Evolutionary conservation across 2,888 invertebrate species (phyloP).

Genomic region (Tiliacea aurago): DNA sequence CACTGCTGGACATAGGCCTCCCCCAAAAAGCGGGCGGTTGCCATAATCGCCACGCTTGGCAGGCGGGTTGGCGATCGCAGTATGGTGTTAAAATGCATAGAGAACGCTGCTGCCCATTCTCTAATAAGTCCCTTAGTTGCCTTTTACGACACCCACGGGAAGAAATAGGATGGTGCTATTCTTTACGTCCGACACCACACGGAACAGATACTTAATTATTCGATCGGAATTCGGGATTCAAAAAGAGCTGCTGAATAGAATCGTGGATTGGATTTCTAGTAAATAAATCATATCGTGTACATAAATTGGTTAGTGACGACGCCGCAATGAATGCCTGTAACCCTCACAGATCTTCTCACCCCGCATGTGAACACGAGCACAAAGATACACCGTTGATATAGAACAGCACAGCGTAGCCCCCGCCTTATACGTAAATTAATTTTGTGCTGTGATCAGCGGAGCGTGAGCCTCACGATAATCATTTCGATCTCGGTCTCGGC

Average conservation of each 20-base stretch:
- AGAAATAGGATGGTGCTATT: no score
- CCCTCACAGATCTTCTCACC: slow-evolving; percentile 45
- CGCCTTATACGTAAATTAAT: slow-evolving; percentile 85
- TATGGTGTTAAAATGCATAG: no score
- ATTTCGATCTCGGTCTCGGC: slow-evolving; percentile 79
- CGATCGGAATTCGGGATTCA: background rate
- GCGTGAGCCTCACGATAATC: slow-evolving; percentile 84
- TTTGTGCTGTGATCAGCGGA: slow-evolving; percentile 84
- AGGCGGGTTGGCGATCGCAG: no score
- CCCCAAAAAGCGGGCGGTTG: no score
- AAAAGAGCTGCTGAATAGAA: background rate
- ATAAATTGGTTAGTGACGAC: slow-evolving; percentile 1
- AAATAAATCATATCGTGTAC: slow-evolving; percentile 14
- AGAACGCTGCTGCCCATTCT: no score
- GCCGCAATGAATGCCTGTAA: slow-evolving; percentile 44
- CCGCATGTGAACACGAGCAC: slow-evolving; percentile 58
- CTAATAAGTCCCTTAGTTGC: no score
- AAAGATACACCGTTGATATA: slow-evolving; percentile 56
- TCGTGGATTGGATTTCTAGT: background rate
- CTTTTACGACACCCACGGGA: no score
- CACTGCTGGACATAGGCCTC: no score
- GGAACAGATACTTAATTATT: background rate
- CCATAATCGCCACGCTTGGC: no score
- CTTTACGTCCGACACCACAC: no score
- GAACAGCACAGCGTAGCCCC: slow-evolving; percentile 53